phyloP scores from a whole-genome alignment of 2,113 vertebrate species.

The Pygoscelis antarcticus region DNA sequence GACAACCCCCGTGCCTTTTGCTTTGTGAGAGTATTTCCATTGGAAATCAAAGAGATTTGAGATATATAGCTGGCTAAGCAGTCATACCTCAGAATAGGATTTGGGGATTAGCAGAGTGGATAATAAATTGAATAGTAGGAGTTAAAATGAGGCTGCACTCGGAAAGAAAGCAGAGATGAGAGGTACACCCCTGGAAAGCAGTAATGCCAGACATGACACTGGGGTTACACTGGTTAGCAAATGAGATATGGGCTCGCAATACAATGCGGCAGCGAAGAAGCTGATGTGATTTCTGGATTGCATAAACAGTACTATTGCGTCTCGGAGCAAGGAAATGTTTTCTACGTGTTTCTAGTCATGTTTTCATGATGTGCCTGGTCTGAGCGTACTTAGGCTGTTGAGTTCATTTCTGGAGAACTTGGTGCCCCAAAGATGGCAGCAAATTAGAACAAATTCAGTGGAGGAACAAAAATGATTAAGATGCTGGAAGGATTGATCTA shows the following conservation, averaged over 20 bases:
- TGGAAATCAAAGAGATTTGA: slow-evolving; percentile 63
- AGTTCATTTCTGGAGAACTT: slow-evolving; percentile 19
- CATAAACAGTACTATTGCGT: neutral
- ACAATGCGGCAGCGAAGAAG: neutral
- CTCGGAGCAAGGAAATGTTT: neutral
- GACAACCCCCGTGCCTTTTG: neutral
- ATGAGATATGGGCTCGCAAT: neutral
- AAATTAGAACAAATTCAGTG: slow-evolving; percentile 62
- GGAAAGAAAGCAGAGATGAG: slow-evolving; percentile 40
- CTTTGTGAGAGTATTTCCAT: slow-evolving; percentile 37
- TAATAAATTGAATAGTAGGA: slow-evolving; percentile 63
- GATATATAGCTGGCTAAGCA: slow-evolving; percentile 60
- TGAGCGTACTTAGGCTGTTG: neutral
- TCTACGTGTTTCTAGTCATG: neutral
- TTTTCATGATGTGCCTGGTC: neutral
- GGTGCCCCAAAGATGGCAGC: slow-evolving; percentile 53
- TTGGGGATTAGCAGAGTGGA: slow-evolving; percentile 57
- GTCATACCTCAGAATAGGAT: slow-evolving; percentile 65
- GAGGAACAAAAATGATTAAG: slow-evolving; percentile 64
- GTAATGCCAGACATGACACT: neutral
- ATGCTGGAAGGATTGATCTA: slow-evolving; percentile 59
- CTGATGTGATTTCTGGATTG: neutral
- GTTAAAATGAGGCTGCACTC: slow-evolving; percentile 45
- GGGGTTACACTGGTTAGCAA: neutral
- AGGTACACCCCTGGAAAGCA: slow-evolving; percentile 40